Percentiles rank a stretch among this genome's conserved stretches.
These are phyloP conservation scores for Phoxinus dragarum DNA, from an alignment of 2,797 vertebrate species.

Conservation along the genomic window DNA sequence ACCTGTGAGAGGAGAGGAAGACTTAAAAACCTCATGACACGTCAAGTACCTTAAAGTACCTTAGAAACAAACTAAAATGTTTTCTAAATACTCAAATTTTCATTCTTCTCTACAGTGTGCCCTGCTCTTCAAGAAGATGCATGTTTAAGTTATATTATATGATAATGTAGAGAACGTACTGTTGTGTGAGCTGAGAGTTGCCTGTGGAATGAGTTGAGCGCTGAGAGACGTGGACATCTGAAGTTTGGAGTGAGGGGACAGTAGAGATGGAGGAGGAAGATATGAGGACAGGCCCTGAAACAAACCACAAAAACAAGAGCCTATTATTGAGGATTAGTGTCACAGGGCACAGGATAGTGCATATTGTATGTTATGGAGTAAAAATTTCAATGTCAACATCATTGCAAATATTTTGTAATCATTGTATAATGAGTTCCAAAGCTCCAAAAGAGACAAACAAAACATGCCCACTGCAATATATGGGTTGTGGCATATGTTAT, in stretches of 20 bases:
- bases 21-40: not conserved
- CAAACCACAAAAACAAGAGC: constrained; percentile 2
- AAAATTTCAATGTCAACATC: not conserved
- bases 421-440: too few species aligned
- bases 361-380: not conserved
- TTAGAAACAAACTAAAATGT: not conserved
- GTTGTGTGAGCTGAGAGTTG: constrained; percentile 70
- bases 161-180: constrained; percentile 72
- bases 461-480: not conserved
- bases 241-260: constrained; percentile 84
- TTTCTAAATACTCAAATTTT: not conserved
- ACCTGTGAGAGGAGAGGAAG: constrained; percentile 78
- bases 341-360: not conserved
- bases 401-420: not conserved
- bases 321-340: not conserved
- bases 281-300: constrained; percentile 80
- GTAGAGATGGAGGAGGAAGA: constrained; percentile 80
- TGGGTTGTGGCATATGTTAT: not conserved
- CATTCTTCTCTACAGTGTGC: not conserved
- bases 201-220: constrained; percentile 76
- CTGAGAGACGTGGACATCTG: constrained; percentile 74
- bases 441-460: not conserved
- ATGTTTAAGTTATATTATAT: not conserved
- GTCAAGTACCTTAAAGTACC: not conserved
- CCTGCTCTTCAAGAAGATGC: not conserved